Evolutionary conservation across 2,888 invertebrate genomes (phyloP).

Genomic region (Plebejus argus): DNA sequence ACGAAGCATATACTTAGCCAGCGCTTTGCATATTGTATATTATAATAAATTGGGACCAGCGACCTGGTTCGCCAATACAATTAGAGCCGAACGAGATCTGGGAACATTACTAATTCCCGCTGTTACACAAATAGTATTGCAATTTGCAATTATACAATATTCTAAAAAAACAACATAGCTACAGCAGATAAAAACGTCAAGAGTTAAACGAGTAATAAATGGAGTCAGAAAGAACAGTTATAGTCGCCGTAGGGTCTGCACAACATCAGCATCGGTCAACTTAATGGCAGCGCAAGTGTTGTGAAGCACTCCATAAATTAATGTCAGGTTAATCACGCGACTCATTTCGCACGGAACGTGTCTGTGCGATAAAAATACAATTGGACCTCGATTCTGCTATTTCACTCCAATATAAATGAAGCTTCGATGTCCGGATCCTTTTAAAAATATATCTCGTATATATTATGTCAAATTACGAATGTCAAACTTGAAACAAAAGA

Average conservation of each 20-base stretch:
- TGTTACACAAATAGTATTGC: too few relatives aligned
- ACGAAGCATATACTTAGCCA: too few relatives aligned
- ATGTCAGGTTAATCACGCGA: slow-evolving; percentile 45
- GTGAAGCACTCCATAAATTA: slow-evolving; percentile 44
- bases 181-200: neutral
- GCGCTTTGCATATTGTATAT: too few relatives aligned
- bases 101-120: too few relatives aligned
- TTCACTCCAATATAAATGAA: neutral
- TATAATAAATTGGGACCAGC: too few relatives aligned
- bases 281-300: slow-evolving; percentile 38
- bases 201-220: slow-evolving; percentile 18
- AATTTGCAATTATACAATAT: too few relatives aligned
- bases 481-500: too few relatives aligned
- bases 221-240: slow-evolving; percentile 19
- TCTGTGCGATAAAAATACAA: slow-evolving; percentile 20
- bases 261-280: slow-evolving; percentile 37
- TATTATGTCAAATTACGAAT: too few relatives aligned
- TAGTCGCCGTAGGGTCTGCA: slow-evolving; percentile 28
- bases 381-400: neutral
- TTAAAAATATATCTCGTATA: too few relatives aligned
- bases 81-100: too few relatives aligned
- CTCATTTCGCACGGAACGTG: slow-evolving; percentile 43
- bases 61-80: too few relatives aligned
- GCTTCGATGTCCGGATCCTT: too few relatives aligned
- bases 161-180: neutral